Evolutionary conservation across 2,888 invertebrate genomes (phyloP).

Genomic region (Lithophane ornitopus): DNA sequence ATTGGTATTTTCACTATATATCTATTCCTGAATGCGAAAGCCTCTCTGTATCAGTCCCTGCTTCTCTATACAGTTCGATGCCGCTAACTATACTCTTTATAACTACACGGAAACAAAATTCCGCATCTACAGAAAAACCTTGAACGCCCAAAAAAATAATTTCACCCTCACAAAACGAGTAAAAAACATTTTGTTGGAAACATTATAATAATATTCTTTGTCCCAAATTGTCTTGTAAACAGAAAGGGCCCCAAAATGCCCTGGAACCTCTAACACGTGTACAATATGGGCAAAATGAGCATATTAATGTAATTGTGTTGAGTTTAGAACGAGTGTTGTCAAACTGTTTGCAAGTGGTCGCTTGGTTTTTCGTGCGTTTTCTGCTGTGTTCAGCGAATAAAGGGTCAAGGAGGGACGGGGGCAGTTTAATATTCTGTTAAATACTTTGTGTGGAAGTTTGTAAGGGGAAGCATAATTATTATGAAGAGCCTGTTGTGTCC

Average conservation of each 20-base stretch:
- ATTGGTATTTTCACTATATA: no score
- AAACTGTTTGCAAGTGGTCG: conserved; percentile 44
- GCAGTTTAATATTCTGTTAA: conserved; percentile 1
- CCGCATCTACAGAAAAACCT: conserved; percentile 7
- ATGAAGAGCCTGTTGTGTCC: no score
- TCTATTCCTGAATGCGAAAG: not conserved
- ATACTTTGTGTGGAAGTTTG: not conserved
- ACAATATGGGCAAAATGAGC: conserved; percentile 43
- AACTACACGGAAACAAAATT: not conserved
- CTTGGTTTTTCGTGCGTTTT: conserved; percentile 27
- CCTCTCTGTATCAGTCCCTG: not conserved
- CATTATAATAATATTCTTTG: conserved; percentile 55
- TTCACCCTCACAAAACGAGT: conserved; percentile 14
- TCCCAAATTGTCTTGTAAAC: conserved; percentile 47
- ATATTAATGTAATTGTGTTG: conserved; percentile 52
- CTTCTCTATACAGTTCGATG: not conserved
- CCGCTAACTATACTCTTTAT: not conserved
- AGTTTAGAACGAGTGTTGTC: conserved; percentile 44
- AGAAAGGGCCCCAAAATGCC: conserved; percentile 24
- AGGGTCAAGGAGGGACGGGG: not conserved
- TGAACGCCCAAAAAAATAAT: conserved; percentile 12
- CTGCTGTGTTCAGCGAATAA: conserved; percentile 11
- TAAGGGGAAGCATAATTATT: not conserved
- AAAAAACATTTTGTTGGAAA: conserved; percentile 31
- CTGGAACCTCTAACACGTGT: conserved; percentile 7